Evolutionary conservation across 1,140 invertebrate genomes (phyloP).

Genomic region (Drosophila busckii): DNA sequence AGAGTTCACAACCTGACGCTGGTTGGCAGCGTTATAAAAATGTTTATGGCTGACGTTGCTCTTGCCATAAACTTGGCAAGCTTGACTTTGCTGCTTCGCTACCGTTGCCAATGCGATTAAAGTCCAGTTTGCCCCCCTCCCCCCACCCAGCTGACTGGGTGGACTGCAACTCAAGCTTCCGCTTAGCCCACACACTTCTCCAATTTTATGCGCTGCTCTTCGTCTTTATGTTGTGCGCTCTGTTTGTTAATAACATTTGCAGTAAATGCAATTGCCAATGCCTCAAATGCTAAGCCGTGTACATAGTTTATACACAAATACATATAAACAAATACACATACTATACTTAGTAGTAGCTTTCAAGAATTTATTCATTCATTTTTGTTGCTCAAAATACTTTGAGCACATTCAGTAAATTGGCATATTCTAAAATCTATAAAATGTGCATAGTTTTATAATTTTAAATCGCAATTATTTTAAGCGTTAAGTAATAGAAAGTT

Average conservation of each 20-base stretch:
- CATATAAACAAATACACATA: no score
- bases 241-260: slow-evolving; percentile 63
- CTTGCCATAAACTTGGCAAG: slow-evolving; percentile 58
- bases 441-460: no score
- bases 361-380: no score
- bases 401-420: no score
- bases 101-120: slow-evolving; percentile 58
- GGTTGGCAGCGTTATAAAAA: slow-evolving; percentile 57
- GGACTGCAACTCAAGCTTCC: background rate
- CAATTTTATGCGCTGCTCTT: slow-evolving; percentile 2
- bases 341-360: no score
- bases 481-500: no score
- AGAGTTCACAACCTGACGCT: background rate
- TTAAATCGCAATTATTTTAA: no score
- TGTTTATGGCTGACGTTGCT: slow-evolving; percentile 65
- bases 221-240: slow-evolving; percentile 45
- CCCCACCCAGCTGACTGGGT: background rate
- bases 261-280: slow-evolving; percentile 55
- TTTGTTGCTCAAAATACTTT: no score
- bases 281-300: slow-evolving; percentile 39
- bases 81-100: slow-evolving; percentile 34
- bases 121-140: slow-evolving; percentile 3
- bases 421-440: no score
- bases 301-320: no score
- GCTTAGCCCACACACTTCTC: background rate